Base-by-base conservation (phyloP, 2,797 vertebrate genomes). In the Sebastes iracundus region DNA sequence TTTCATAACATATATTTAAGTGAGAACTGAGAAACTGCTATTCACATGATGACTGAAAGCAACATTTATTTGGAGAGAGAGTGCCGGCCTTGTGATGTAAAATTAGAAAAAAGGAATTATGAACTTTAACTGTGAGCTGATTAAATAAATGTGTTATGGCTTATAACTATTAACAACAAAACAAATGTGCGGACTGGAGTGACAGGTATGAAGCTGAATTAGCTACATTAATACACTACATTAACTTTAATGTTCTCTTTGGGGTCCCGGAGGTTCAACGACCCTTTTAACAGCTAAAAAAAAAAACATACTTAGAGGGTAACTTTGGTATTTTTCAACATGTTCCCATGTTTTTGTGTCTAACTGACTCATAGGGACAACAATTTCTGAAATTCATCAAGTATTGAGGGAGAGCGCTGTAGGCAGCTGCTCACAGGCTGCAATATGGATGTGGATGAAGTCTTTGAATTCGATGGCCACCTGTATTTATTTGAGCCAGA, bases 1-100 rank as follows among this genome's bases (percentile, higher is more conserved):
- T 88, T 58, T 66, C 30, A 35, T 38, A 78, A 72, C 38, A 63
- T 38, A 69, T 42, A 71, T 55, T 83, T 42, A 46, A 76, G 32
- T 25, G n/a, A 68, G 11, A 64, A 23, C 38, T 62, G 30, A 58
- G 58, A 35, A 64, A 20, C 3, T 0, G 2, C 49, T 64, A 25
- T 56, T 69, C 25, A 63, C n/a, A 59, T 18, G 38, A 59, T 18
- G 38, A 71, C 9, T 72, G 56, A 38, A 33, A 52, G 42, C 30
- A 56, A 33, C 22, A 75, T 30, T 7, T 7, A 52, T 49, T 10
- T 38, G 20, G 53, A 27, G 7, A 61, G 23, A 25, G 30, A 63
- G 56, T 2, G 2, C 20, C 7, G 16, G 7, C 10, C 14, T 8
- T 11, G 9, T 72, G 30, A 42, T 23, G 7, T n/a, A 33, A 32